Evolutionary conservation across 2,888 invertebrate genomes (phyloP).

Genomic region (Sphaerolaimus hirsutus): DNA sequence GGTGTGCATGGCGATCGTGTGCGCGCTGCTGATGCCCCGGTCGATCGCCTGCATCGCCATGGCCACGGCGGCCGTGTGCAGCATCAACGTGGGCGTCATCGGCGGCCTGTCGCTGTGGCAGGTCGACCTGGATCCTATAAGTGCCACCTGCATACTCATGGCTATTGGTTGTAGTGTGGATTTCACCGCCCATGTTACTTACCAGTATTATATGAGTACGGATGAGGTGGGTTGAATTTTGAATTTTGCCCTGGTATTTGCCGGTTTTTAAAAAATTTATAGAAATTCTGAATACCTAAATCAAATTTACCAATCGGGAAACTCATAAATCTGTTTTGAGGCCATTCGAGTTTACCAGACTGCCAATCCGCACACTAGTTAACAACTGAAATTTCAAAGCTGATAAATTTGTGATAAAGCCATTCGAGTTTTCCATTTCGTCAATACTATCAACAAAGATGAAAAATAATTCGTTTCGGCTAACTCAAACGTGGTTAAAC

Average conservation of each 20-base stretch:
- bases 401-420: too few species aligned
- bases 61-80: slow-evolving; percentile 12
- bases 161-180: slow-evolving; percentile 16
- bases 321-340: too few species aligned
- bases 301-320: not conserved
- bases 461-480: too few species aligned
- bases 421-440: too few species aligned
- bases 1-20: too few species aligned
- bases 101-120: slow-evolving; percentile 14
- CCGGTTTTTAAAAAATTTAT: too few species aligned
- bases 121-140: slow-evolving; percentile 14
- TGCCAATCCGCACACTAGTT: too few species aligned
- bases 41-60: slow-evolving; percentile 10
- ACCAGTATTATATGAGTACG: slow-evolving; percentile 13
- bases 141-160: slow-evolving; percentile 14
- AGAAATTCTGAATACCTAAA: not conserved
- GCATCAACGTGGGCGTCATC: slow-evolving; percentile 8
- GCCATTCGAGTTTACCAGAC: not conserved
- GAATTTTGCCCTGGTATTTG: not conserved
- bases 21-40: too few species aligned
- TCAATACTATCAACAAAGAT: too few species aligned
- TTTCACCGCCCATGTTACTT: slow-evolving; percentile 15
- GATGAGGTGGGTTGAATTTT: slow-evolving; percentile 10
- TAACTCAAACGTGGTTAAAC: too few species aligned
- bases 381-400: too few species aligned